Conservation (phyloP, 2,888 invertebrate species). For the Unio delphinus region DNA sequence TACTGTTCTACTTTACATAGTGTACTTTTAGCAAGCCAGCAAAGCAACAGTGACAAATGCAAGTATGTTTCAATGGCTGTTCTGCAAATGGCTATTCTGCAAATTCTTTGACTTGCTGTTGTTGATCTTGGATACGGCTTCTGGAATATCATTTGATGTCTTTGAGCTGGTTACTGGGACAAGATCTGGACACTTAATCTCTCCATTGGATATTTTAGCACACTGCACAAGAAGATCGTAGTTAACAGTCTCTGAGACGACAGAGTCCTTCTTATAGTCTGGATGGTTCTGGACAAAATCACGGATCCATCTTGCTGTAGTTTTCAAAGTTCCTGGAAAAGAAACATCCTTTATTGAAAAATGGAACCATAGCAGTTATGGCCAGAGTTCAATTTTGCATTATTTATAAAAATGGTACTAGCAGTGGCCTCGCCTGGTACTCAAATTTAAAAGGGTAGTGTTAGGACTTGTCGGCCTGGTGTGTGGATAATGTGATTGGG, state of each 20-base stretch:
- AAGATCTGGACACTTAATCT: constrained; percentile 49
- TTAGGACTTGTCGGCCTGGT: too few relatives aligned
- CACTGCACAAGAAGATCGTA: constrained; percentile 63
- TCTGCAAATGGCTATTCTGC: too few relatives aligned
- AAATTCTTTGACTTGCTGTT: constrained; percentile 15
- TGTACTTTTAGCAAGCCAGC: too few relatives aligned
- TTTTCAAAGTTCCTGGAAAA: constrained; percentile 84
- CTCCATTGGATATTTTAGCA: constrained; percentile 42
- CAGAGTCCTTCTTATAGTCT: constrained; percentile 91
- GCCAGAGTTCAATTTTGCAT: too few relatives aligned
- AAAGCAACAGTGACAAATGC: too few relatives aligned
- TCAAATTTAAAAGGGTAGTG: too few relatives aligned
- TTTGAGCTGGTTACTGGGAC: constrained; percentile 44
- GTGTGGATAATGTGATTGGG: too few relatives aligned
- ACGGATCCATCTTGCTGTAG: constrained; percentile 96
- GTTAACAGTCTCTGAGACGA: constrained; percentile 80
- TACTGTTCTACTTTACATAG: too few relatives aligned
- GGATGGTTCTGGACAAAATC: constrained; percentile 90
- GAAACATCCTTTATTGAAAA: not conserved
- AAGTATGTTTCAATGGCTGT: too few relatives aligned
- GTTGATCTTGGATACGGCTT: constrained; percentile 53
- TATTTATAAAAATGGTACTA: too few relatives aligned
- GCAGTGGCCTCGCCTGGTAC: too few relatives aligned
- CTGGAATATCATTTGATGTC: constrained; percentile 59
- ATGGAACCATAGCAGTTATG: not conserved